These are phyloP conservation scores for Carduelis carduelis DNA, from an alignment of 2,797 vertebrate genomes.

Conservation along the genomic window DNA sequence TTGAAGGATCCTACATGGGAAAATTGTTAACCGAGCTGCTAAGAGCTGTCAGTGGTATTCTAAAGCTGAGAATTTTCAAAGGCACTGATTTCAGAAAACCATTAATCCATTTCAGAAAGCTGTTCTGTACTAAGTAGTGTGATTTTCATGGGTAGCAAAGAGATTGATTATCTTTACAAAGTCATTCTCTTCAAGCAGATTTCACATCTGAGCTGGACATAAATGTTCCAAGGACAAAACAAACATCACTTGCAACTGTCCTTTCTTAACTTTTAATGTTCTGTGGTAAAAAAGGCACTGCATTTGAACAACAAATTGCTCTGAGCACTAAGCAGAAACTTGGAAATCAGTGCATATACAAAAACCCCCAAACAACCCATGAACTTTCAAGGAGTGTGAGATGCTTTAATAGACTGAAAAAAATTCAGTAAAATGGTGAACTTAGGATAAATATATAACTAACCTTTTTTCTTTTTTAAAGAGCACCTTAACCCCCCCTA, in stretches of 20 bases:
- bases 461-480: background rate
- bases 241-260: background rate
- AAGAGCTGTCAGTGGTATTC: background rate
- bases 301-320: background rate
- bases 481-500: background rate
- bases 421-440: background rate
- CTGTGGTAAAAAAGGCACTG: background rate
- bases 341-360: background rate
- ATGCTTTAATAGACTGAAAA: background rate
- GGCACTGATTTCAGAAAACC: background rate
- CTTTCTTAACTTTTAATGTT: background rate
- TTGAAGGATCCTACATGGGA: background rate
- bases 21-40: background rate
- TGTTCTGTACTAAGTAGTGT: background rate
- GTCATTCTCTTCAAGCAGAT: background rate
- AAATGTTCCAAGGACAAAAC: background rate
- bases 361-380: accelerated
- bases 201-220: background rate
- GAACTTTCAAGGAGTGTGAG: background rate
- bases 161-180: background rate
- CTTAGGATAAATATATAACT: background rate
- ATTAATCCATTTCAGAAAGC: background rate
- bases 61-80: background rate
- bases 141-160: background rate
- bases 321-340: background rate